Percentiles rank a stretch among this genome's conserved stretches.
Conservation (phyloP, 2,797 vertebrate genomes). For the Brachyrhaphis roseni region DNA sequence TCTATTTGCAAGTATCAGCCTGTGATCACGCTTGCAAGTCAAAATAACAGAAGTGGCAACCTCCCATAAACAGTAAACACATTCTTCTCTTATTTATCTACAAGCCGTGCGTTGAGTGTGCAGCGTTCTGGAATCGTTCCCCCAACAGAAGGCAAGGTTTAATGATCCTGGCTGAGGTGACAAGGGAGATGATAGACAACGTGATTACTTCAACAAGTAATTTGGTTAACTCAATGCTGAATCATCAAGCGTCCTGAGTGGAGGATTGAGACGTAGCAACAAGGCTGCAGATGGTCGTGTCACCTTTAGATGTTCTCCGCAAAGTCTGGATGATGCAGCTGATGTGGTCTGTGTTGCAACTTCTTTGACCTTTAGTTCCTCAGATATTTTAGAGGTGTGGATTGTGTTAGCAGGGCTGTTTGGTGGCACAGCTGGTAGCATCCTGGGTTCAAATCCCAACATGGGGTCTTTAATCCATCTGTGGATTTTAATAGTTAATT, state of each 20-base stretch:
- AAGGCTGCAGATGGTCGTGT: conserved; percentile 34
- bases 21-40: conserved; percentile 19
- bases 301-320: conserved; percentile 47
- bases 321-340: conserved; percentile 2
- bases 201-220: conserved; percentile 51
- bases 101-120: not conserved
- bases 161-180: conserved; percentile 42
- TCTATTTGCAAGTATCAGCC: conserved; percentile 9
- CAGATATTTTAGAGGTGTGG: conserved; percentile 9
- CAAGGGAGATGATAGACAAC: conserved; percentile 38
- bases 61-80: conserved; percentile 32
- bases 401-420: not conserved
- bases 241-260: conserved; percentile 37
- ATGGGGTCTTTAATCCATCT: not conserved
- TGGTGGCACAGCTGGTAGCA: not conserved
- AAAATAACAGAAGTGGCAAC: conserved; percentile 18
- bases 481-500: not conserved
- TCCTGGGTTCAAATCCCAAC: not conserved
- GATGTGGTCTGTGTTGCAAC: not conserved
- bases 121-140: conserved; percentile 24
- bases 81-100: conserved; percentile 24
- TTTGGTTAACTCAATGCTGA: conserved; percentile 54
- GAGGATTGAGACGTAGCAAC: conserved; percentile 22
- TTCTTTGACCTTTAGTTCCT: conserved; percentile 13
- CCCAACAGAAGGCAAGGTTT: conserved; percentile 25